Evolutionary conservation across 2,888 invertebrate genomes (phyloP).

Genomic region (Drosophila incognita): DNA sequence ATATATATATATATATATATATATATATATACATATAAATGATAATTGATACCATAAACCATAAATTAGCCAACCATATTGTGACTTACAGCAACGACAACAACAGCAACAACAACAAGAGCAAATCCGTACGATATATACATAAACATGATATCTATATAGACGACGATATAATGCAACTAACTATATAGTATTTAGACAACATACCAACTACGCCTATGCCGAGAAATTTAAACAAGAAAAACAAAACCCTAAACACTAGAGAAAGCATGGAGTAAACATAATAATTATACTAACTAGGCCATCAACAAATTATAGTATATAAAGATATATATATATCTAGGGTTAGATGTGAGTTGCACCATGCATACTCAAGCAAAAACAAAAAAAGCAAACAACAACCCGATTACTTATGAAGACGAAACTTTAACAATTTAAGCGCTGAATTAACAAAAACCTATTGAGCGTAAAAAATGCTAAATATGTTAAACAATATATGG

Average conservation of each 20-base stretch:
- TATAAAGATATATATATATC: slow-evolving; percentile 26
- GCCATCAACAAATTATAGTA: slow-evolving; percentile 71
- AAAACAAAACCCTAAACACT: slow-evolving; percentile 12
- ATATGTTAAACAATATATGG: slow-evolving; percentile 19
- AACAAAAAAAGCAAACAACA: neutral
- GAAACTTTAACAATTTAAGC: slow-evolving; percentile 41
- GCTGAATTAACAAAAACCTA: slow-evolving; percentile 51
- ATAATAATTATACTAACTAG: slow-evolving; percentile 63
- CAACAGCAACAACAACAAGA: slow-evolving; percentile 38
- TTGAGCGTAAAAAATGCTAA: slow-evolving; percentile 46
- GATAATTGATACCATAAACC: slow-evolving; percentile 48
- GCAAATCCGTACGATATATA: slow-evolving; percentile 31
- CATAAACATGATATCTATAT: slow-evolving; percentile 26
- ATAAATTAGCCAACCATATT: slow-evolving; percentile 76
- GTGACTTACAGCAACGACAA: slow-evolving; percentile 67
- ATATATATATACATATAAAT: slow-evolving; percentile 29
- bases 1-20: too few relatives aligned
- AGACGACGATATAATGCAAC: slow-evolving; percentile 57
- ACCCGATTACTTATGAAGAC: slow-evolving; percentile 47
- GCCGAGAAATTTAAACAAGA: slow-evolving; percentile 23
- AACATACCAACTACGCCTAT: slow-evolving; percentile 64
- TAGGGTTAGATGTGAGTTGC: slow-evolving; percentile 4
- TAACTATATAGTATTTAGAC: slow-evolving; percentile 56
- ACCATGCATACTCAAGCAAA: slow-evolving; percentile 14
- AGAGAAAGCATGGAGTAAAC: slow-evolving; percentile 49